Percentiles rank a stretch among this genome's conserved stretches.
Evolutionary conservation across 2,113 vertebrate species (phyloP).

Genomic region (Excalfactoria chinensis): DNA sequence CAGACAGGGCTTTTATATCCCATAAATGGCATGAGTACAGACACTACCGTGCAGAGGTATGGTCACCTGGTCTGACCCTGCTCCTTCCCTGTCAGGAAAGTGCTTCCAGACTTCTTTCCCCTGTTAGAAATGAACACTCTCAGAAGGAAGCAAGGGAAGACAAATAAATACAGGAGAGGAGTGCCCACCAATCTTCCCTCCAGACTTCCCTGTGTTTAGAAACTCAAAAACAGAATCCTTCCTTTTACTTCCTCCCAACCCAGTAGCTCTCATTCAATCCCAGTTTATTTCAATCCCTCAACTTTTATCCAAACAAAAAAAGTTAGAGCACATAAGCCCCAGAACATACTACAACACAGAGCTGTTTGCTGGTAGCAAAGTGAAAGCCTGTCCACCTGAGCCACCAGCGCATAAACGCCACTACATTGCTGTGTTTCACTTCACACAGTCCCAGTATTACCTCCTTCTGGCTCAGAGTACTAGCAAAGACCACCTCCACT

Average conservation of each 20-base stretch:
- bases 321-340: accelerated
- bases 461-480: not conserved
- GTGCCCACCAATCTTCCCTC: not conserved
- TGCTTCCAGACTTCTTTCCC: not conserved
- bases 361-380: accelerated
- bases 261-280: not conserved
- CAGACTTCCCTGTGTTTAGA: accelerated
- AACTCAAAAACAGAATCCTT: not conserved
- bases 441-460: not conserved
- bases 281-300: not conserved
- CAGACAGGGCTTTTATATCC: not conserved
- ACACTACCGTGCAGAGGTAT: not conserved
- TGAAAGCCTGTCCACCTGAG: accelerated
- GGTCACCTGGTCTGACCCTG: not conserved
- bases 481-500: not conserved
- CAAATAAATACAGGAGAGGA: not conserved
- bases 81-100: not conserved
- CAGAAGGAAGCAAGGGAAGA: not conserved
- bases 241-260: not conserved
- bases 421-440: not conserved
- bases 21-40: not conserved
- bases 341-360: not conserved
- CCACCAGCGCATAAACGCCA: not conserved
- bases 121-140: not conserved
- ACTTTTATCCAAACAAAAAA: not conserved